These are phyloP conservation scores for Temnothorax nylanderi DNA, from an alignment of 1,140 invertebrate species.

Conservation along the genomic window DNA sequence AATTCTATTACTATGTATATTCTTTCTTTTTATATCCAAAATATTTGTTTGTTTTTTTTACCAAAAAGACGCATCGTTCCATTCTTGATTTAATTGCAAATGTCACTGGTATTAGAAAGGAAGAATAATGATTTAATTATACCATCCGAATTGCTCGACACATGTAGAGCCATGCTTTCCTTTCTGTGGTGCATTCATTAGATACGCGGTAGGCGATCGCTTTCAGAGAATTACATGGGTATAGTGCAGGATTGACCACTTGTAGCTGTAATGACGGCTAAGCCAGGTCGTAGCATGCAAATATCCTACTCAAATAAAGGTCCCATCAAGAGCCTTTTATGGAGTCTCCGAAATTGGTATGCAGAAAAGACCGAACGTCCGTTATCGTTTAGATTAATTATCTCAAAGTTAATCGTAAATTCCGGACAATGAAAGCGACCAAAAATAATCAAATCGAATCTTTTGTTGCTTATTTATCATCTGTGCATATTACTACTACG, in stretches of 20 bases:
- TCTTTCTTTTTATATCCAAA: neutral
- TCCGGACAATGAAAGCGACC: neutral
- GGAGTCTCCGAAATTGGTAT: constrained; percentile 5
- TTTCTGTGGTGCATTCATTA: constrained; percentile 40
- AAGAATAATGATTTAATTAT: constrained; percentile 56
- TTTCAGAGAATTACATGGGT: constrained; percentile 57
- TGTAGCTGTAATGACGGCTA: constrained; percentile 57
- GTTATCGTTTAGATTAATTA: constrained; percentile 13
- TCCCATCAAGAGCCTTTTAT: constrained; percentile 36
- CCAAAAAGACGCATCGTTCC: too few species aligned
- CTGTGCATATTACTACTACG: neutral
- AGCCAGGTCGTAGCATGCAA: constrained; percentile 47
- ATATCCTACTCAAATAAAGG: constrained; percentile 22
- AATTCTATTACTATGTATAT: neutral
- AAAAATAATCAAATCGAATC: neutral
- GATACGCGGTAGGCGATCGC: constrained; percentile 45
- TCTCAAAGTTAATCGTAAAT: neutral
- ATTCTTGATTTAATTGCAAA: neutral
- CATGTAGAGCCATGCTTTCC: constrained; percentile 30
- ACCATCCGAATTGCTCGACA: constrained; percentile 28
- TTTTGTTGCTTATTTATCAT: neutral
- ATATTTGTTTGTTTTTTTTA: neutral
- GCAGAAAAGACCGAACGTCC: neutral
- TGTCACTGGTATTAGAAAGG: neutral
- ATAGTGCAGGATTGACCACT: constrained; percentile 44